A percentile compares a stretch with the other conserved stretches of the same genome.
phyloP scores from a whole-genome alignment of 2,113 vertebrate species.

The Toxostoma redivivum region DNA sequence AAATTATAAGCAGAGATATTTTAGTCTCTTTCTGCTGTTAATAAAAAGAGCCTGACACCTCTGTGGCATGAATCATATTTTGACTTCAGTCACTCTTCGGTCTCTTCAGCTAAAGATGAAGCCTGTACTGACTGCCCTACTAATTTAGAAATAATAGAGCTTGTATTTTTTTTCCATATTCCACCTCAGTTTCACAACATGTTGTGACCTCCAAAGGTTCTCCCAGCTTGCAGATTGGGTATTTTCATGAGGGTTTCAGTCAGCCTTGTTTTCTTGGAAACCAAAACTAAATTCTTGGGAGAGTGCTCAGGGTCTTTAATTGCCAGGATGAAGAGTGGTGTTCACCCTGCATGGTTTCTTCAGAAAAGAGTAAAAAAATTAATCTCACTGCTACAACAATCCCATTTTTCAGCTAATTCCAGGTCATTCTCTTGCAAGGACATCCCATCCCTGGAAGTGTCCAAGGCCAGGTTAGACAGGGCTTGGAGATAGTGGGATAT shows the following conservation, averaged over 20 bases:
- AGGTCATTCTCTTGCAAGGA: not conserved
- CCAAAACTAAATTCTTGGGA: not conserved
- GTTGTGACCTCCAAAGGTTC: not conserved
- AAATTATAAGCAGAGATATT: conserved; percentile 8
- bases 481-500: not conserved
- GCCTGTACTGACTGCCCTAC: not conserved
- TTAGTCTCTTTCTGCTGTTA: not conserved
- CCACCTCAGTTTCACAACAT: not conserved
- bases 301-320: not conserved
- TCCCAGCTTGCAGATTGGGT: not conserved
- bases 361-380: not conserved
- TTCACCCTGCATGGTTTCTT: not conserved
- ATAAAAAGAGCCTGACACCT: not conserved
- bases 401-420: not conserved
- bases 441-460: not conserved
- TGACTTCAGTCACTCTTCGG: not conserved
- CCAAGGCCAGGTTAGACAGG: not conserved
- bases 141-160: not conserved
- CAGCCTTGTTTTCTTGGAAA: not conserved
- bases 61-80: not conserved
- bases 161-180: not conserved
- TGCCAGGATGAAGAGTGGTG: not conserved
- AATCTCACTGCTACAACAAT: not conserved
- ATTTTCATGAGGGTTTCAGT: not conserved
- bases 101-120: not conserved